phyloP scores from a whole-genome alignment of 2,797 vertebrate genomes.

The Sebastes miniatus region DNA sequence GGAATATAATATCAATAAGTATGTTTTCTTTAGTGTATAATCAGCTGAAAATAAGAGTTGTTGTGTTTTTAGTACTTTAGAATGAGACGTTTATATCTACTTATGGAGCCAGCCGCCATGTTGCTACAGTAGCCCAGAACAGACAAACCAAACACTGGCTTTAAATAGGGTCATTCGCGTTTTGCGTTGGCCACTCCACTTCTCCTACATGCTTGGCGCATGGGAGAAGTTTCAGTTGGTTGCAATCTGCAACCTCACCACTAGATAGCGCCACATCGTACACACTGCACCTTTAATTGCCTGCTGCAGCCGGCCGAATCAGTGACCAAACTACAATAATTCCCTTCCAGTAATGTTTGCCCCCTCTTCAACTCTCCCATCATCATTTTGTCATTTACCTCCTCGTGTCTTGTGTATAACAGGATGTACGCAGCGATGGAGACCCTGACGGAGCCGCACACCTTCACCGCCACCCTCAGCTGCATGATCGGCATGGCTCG shows the following conservation, averaged over 20 bases:
- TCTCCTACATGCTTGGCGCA: accelerated
- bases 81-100: too few relatives aligned
- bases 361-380: neutral
- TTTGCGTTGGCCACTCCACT: accelerated
- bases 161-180: accelerated
- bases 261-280: accelerated
- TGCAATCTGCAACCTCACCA: accelerated
- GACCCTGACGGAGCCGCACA: constrained; percentile 97
- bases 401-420: neutral
- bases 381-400: neutral
- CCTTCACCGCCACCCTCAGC: constrained; percentile 95
- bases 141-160: too few relatives aligned
- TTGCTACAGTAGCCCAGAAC: too few relatives aligned
- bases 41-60: accelerated
- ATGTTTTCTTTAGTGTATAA: too few relatives aligned
- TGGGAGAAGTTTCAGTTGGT: too few relatives aligned
- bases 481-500: constrained; percentile 97
- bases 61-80: accelerated
- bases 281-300: too few relatives aligned
- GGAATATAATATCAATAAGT: too few relatives aligned
- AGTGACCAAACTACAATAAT: neutral
- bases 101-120: accelerated
- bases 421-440: constrained; percentile 96
- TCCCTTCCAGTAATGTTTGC: neutral
- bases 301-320: neutral